phyloP scores from a whole-genome alignment of 2,888 invertebrate genomes.

The Netelia virgata region DNA sequence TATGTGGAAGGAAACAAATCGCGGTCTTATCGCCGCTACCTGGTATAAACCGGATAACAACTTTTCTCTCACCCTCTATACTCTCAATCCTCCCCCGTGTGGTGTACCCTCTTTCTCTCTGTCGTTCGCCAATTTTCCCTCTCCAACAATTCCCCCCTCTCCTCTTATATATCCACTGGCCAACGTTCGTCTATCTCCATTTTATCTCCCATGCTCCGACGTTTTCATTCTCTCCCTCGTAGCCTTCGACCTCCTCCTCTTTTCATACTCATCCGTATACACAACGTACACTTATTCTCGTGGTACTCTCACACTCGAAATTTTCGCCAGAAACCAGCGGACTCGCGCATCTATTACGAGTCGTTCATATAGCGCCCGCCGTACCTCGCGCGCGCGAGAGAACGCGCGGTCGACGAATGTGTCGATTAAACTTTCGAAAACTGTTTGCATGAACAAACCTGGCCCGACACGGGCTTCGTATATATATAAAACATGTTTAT shows the following conservation, averaged over 20 bases:
- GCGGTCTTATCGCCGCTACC: constrained; percentile 81
- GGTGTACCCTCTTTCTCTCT: constrained; percentile 61
- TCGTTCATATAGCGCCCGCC: neutral
- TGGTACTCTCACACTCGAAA: constrained; percentile 22
- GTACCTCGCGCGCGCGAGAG: constrained; percentile 47
- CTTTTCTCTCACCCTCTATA: constrained; percentile 79
- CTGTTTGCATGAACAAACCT: constrained; percentile 83
- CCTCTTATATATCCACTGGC: constrained; percentile 47
- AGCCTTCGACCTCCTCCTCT: constrained; percentile 59
- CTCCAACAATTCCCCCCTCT: constrained; percentile 39
- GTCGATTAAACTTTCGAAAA: constrained; percentile 84
- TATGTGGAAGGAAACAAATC: constrained; percentile 81
- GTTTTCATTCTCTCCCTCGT: constrained; percentile 70
- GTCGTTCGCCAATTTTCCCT: constrained; percentile 37
- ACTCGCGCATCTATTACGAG: constrained; percentile 35
- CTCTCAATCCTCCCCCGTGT: constrained; percentile 58
- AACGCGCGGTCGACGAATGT: constrained; percentile 75
- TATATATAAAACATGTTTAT: neutral
- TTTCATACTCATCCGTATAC: constrained; percentile 57
- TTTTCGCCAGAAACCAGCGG: constrained; percentile 10
- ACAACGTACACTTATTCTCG: constrained; percentile 6
- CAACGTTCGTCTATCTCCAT: constrained; percentile 46
- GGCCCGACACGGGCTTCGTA: constrained; percentile 35
- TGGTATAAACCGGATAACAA: constrained; percentile 82
- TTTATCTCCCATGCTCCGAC: constrained; percentile 45